Evolutionary conservation across 2,113 vertebrate genomes (phyloP), one percentile per base, ranked within the genome.

Genomic region (Semnopithecus entellus): DNA sequence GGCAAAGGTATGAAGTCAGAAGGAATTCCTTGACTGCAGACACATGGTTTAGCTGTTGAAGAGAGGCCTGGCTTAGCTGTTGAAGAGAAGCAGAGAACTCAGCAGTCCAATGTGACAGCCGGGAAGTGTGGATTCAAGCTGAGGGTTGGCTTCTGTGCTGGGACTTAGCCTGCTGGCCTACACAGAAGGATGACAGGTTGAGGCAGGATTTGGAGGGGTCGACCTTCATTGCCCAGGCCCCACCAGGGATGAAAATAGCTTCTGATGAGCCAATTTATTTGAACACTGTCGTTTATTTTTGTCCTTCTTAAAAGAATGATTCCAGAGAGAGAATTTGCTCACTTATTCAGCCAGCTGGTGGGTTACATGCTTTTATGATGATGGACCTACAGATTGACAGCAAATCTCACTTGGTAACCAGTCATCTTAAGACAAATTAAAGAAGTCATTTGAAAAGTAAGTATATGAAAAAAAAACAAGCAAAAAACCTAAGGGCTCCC

Each of bases 21-120:
- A 38, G 11, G 10, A 7, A 7, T 2, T 30, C 35, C 32, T 1
- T 8, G 35, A 76, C 48, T 17, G 1, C 13, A 43, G 66, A n/a
- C 10, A 6, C 18, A 9, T 0, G 40, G 20, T 8, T 5, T 0
- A 23, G n/a, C 23, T 55, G 22, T 38, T 12, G 22, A 4, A 23
- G 80, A 75, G 64, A 50, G 32, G 50, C 7, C 38, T 16, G 55
- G 48, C 12, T 35, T 3, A 10, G 57, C 20, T 4, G 9, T 35
- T 8, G 13, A 50, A 8, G 2, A 7, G 35, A 52, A 32, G 17
- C 14, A 32, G 18, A 40, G 23, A 5, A 3, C 50, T 48, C 8
- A 32, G 79, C 38, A 50, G 32, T 55, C 13, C 9, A 0, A 5
- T 4, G 3, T 0, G 3, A 20, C 2, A 38, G 20, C 30, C 17